Base-by-base conservation (phyloP, 2,797 vertebrate genomes). In the Alectoris magna region DNA sequence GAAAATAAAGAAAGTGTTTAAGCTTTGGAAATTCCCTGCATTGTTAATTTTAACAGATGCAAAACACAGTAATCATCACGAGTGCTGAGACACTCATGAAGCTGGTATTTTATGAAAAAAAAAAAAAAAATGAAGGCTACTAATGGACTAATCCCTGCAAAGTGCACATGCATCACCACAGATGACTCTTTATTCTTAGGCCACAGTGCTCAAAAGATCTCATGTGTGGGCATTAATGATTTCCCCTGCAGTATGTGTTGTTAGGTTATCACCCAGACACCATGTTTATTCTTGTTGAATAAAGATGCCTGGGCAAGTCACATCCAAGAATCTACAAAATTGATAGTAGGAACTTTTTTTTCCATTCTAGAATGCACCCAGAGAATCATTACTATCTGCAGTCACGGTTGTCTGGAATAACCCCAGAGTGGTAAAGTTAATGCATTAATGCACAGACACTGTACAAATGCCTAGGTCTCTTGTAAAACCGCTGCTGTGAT, bases 1-100 rank as follows among this genome's bases (percentile, higher is more conserved):
- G 77, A 64, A 96, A 95, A 91, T 81, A 74, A 94, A 93, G 73
- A 92, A 96, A 95, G 23, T 87, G 75, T 88, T 83, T 71, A 87
- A 94, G 85, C 91, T 95, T 93, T 66, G 69, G 84, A 93, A 97
- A 97, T 88, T 92, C 92, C 92, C 94, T 78, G 86, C 44, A 87
- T 91, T 84, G n/a, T 94, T 95, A 94, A 73, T 91, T 88, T 95
- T 81, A 93, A 83, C 75, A 76, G 91, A 97, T 81, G 72, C 75
- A 84, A 49, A 88, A 67, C 51, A 87, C 48, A 90, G 91, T 95
- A 96, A 96, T 97, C 88, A 91, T 93, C 94, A 93, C 62, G 46
- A 96, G 89, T 78, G 87, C 76, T 86, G 72, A 71, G 76, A 96
- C 68, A 91, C 53, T 97, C 95, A 92, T 62, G 90, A 88, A 91